These are phyloP conservation scores for Lithophane socia DNA, from an alignment of 2,888 invertebrate genomes.

Conservation along the genomic window DNA sequence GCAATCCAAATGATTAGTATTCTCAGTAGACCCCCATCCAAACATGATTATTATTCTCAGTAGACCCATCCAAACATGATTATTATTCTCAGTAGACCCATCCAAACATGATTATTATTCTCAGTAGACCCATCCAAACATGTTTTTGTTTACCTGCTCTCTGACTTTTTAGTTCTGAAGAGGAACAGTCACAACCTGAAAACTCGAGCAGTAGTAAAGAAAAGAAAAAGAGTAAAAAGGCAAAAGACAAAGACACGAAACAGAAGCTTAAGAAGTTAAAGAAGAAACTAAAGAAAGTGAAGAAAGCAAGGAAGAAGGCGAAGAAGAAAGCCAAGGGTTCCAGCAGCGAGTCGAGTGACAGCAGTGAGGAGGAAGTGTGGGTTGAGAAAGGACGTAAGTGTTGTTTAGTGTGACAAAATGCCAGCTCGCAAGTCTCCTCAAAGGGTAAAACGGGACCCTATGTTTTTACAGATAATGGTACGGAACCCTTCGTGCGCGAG, in stretches of 20 bases:
- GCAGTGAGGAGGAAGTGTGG: constrained; percentile 91
- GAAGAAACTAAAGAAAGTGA: constrained; percentile 88
- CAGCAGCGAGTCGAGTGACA: constrained; percentile 81
- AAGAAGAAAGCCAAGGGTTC: constrained; percentile 84
- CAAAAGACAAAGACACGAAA: constrained; percentile 88
- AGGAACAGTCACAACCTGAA: constrained; percentile 82
- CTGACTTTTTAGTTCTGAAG: constrained; percentile 82
- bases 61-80: neutral
- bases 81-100: neutral
- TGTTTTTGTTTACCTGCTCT: constrained; percentile 11
- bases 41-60: constrained; percentile 4
- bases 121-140: neutral
- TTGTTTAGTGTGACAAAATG: neutral
- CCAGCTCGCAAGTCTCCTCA: too few relatives aligned
- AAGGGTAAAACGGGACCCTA: too few relatives aligned
- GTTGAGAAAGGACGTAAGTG: constrained; percentile 90
- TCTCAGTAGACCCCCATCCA: neutral
- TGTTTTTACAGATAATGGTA: too few relatives aligned
- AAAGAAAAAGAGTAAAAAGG: constrained; percentile 86
- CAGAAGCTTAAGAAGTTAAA: constrained; percentile 90
- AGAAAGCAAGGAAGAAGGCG: constrained; percentile 89
- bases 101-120: neutral
- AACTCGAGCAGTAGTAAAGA: constrained; percentile 81
- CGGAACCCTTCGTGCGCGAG: too few relatives aligned
- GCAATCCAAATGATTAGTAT: neutral